Conservation (phyloP, 2,113 vertebrate species). For the Pipa parva region DNA sequence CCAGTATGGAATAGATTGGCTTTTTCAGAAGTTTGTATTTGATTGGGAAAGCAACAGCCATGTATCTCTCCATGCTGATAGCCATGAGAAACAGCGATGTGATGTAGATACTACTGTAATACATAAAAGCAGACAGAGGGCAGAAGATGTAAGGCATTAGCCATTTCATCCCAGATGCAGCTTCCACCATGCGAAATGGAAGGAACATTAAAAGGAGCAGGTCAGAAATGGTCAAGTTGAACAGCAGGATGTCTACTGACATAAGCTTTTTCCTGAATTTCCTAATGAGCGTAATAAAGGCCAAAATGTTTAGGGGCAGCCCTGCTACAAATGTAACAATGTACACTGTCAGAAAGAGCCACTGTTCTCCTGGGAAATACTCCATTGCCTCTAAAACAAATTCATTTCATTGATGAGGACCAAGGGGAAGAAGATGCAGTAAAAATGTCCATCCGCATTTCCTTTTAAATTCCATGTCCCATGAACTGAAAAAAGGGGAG, state of each 20-base stretch:
- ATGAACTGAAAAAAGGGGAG: too few relatives aligned
- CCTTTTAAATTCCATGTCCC: too few relatives aligned
- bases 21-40: conserved; percentile 62
- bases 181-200: conserved; percentile 81
- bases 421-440: not conserved
- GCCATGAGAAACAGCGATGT: conserved; percentile 79
- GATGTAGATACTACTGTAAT: conserved; percentile 85
- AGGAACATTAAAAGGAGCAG: conserved; percentile 79
- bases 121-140: conserved; percentile 69
- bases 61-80: conserved; percentile 78
- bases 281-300: conserved; percentile 67
- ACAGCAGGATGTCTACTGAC: conserved; percentile 76
- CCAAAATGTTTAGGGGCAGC: conserved; percentile 75
- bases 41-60: conserved; percentile 80
- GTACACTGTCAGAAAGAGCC: conserved; percentile 68
- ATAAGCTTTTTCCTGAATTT: conserved; percentile 63
- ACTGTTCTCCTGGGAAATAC: conserved; percentile 24
- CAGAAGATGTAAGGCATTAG: conserved; percentile 63
- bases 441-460: not conserved
- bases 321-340: conserved; percentile 73
- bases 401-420: not conserved
- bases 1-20: conserved; percentile 56
- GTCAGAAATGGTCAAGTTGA: conserved; percentile 81
- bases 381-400: not conserved
- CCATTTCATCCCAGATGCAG: conserved; percentile 60